Evolutionary conservation across 2,888 invertebrate genomes (phyloP).

Genomic region (Rotaria sp.): DNA sequence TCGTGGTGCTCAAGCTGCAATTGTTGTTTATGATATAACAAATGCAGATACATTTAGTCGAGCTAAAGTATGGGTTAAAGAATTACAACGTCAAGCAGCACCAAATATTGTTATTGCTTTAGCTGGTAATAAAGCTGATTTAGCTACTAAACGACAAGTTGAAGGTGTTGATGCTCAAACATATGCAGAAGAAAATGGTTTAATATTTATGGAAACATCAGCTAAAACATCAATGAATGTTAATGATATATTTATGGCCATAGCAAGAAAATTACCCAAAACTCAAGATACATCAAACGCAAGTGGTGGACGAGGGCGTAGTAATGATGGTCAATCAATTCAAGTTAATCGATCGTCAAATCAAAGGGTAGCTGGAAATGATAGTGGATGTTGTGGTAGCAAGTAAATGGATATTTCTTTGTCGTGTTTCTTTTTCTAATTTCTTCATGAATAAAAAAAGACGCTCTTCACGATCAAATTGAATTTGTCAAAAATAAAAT

Average conservation of each 20-base stretch:
- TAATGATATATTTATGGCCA: slow-evolving; percentile 98
- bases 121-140: slow-evolving; percentile 96
- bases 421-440: background rate
- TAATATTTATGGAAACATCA: slow-evolving; percentile 99
- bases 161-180: slow-evolving; percentile 74
- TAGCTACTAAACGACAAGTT: slow-evolving; percentile 88
- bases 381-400: background rate
- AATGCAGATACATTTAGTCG: slow-evolving; percentile 95
- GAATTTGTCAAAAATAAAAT: background rate
- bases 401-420: background rate
- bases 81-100: slow-evolving; percentile 94
- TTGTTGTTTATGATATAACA: slow-evolving; percentile 99
- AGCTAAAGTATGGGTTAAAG: slow-evolving; percentile 99
- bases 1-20: slow-evolving; percentile 72
- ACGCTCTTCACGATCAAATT: background rate
- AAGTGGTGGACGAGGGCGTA: background rate
- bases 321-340: background rate
- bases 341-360: background rate
- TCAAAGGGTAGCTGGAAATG: background rate
- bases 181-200: slow-evolving; percentile 96
- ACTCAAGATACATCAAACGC: background rate
- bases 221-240: slow-evolving; percentile 99
- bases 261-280: slow-evolving; percentile 53
- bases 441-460: background rate
- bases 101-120: slow-evolving; percentile 98